Conservation (phyloP, 2,797 vertebrate genomes). For the Ptychadena robeensis region DNA sequence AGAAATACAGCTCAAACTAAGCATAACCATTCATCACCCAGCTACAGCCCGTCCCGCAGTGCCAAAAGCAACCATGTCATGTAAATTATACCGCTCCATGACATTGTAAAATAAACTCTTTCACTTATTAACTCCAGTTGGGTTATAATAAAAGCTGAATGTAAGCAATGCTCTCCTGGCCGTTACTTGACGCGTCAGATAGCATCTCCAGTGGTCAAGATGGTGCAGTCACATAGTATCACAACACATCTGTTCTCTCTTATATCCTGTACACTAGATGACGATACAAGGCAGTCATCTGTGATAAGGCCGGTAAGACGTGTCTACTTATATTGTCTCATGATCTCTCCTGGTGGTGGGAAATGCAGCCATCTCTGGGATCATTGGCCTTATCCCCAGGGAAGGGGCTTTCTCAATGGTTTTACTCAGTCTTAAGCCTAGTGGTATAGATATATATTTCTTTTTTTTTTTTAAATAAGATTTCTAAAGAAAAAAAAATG, state of each 20-base stretch:
- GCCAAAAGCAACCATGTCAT: slow-evolving; percentile 60
- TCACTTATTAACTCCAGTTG: slow-evolving; percentile 24
- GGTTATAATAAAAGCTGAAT: slow-evolving; percentile 45
- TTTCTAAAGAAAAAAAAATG: too few relatives aligned
- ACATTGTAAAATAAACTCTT: slow-evolving; percentile 59
- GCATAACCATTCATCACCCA: slow-evolving; percentile 62
- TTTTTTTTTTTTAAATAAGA: too few relatives aligned
- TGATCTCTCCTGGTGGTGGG: neutral
- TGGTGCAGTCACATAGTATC: neutral
- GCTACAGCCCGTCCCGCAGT: slow-evolving; percentile 57
- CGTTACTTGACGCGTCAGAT: slow-evolving; percentile 24
- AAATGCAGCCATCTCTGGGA: too few relatives aligned
- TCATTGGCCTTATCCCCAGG: too few relatives aligned
- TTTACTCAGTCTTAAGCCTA: too few relatives aligned
- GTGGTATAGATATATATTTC: too few relatives aligned
- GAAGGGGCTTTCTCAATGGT: neutral
- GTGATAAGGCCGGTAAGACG: neutral
- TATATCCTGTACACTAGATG: neutral
- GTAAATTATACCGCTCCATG: slow-evolving; percentile 27
- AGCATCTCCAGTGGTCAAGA: slow-evolving; percentile 37
- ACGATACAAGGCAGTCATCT: slow-evolving; percentile 16
- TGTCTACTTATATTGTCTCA: neutral
- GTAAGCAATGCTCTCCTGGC: neutral
- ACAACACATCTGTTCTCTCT: slow-evolving; percentile 14
- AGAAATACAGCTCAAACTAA: slow-evolving; percentile 63